Conservation (phyloP, 2,113 vertebrate genomes). For the Tamias sibiricus region DNA sequence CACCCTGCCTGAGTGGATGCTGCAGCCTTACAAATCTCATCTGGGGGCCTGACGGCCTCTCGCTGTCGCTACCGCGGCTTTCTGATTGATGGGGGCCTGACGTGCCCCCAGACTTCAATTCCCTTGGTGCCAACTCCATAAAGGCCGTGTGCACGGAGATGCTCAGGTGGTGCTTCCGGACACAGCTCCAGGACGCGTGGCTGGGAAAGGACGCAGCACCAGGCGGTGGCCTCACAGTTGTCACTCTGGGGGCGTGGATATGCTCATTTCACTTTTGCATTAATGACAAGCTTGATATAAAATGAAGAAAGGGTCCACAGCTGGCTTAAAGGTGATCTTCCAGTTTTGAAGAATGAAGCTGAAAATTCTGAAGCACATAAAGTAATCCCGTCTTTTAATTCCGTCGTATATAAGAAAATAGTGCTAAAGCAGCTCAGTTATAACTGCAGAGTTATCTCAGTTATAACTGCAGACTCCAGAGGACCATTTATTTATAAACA, state of each 20-base stretch:
- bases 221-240: too few species aligned
- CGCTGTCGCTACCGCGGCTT: not conserved
- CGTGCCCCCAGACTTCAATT: not conserved
- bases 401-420: not conserved
- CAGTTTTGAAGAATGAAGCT: not conserved
- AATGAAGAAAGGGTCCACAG: not conserved
- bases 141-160: accelerated
- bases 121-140: not conserved
- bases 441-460: not conserved
- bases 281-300: not conserved
- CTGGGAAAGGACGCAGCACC: not conserved
- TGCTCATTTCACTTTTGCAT: accelerated
- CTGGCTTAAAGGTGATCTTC: not conserved
- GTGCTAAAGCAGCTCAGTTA: not conserved
- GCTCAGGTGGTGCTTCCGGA: not conserved
- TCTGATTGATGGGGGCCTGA: conserved; percentile 40
- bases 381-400: not conserved
- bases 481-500: not conserved
- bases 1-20: not conserved
- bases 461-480: not conserved
- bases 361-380: not conserved
- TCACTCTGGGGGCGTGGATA: accelerated
- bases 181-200: accelerated
- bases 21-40: not conserved
- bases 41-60: not conserved